These are phyloP conservation scores for Neotragus moschatus DNA, from an alignment of 2,113 vertebrate genomes.

Conservation along the genomic window DNA sequence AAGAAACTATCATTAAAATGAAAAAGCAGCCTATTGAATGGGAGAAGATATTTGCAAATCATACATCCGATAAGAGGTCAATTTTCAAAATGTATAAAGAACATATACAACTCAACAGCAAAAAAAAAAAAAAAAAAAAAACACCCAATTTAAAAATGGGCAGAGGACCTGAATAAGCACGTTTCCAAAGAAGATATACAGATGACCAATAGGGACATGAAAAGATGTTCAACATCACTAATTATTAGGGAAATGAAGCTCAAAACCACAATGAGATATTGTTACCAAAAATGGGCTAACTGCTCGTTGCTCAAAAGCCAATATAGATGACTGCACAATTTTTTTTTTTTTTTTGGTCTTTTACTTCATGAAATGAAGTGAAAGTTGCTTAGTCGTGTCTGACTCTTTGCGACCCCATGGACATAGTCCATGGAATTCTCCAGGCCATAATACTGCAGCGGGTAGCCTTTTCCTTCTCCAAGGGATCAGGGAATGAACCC, in stretches of 20 bases:
- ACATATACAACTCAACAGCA: neutral
- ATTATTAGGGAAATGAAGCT: neutral
- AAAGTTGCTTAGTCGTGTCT: neutral
- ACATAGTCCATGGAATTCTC: neutral
- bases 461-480: neutral
- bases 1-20: neutral
- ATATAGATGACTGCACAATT: neutral
- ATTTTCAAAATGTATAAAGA: neutral
- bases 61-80: neutral
- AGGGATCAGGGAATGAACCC: neutral
- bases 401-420: neutral
- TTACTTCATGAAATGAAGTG: neutral
- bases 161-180: neutral
- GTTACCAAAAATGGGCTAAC: neutral
- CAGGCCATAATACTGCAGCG: neutral
- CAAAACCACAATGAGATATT: neutral
- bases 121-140: neutral
- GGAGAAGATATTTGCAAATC: neutral
- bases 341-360: neutral
- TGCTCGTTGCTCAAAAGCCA: neutral
- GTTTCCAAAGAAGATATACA: neutral
- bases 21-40: neutral
- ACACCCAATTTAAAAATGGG: neutral
- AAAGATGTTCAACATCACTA: neutral
- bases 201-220: neutral